Percentiles rank a stretch among this genome's conserved stretches.
Evolutionary conservation across 1,140 invertebrate genomes (phyloP).

Genomic region (Caerostris extrusa): DNA sequence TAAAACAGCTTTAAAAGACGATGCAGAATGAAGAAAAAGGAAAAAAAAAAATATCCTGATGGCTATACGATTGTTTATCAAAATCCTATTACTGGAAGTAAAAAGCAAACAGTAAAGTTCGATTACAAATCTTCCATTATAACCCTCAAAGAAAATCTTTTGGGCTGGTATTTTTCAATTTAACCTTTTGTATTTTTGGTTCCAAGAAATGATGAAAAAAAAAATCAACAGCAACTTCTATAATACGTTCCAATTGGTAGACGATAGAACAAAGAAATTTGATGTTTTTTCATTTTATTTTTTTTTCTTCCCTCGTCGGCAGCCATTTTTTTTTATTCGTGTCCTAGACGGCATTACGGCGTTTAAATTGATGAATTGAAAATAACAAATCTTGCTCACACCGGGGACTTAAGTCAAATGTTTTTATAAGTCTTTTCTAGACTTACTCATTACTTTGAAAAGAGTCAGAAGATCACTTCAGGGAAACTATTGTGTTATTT

Average conservation of each 20-base stretch:
- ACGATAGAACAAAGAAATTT: constrained; percentile 51
- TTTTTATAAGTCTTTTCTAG: not conserved
- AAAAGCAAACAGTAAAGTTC: constrained; percentile 62
- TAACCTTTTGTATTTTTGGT: not conserved
- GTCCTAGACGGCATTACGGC: not conserved
- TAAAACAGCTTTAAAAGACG: not conserved
- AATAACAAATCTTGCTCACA: constrained; percentile 9
- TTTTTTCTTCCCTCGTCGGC: not conserved
- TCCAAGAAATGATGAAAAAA: not conserved
- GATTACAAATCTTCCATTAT: constrained; percentile 56
- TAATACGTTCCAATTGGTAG: not conserved
- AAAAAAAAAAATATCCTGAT: too few relatives aligned
- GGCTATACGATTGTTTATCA: constrained; percentile 55
- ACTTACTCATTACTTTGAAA: not conserved
- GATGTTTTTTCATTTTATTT: not conserved
- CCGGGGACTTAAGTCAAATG: not conserved
- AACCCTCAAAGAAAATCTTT: not conserved
- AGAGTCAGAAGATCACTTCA: not conserved
- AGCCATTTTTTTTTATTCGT: not conserved
- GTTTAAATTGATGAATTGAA: constrained; percentile 55
- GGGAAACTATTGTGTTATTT: not conserved
- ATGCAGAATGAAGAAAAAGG: not conserved
- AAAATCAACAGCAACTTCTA: not conserved
- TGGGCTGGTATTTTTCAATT: constrained; percentile 58
- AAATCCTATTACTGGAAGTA: constrained; percentile 67